A percentile compares a stretch with the other conserved stretches of the same genome.
Evolutionary conservation across 2,797 vertebrate genomes (phyloP).

Genomic region (Cynodonichthys magdalenae): DNA sequence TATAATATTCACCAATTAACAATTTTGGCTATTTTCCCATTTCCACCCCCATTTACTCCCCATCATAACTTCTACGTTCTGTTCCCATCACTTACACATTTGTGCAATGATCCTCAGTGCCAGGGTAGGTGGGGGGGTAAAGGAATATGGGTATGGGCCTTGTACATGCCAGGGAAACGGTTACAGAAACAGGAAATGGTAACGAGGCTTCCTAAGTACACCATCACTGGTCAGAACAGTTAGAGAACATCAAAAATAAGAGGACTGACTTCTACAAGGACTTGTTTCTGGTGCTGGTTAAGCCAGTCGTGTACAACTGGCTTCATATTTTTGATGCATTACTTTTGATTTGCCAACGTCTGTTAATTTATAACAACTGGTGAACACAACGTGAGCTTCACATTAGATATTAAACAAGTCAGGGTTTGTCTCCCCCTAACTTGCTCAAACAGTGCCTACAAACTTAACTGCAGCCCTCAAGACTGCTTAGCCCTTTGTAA

Average conservation of each 20-base stretch:
- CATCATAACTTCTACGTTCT: conserved; percentile 59
- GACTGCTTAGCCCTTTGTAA: conserved; percentile 76
- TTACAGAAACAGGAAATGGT: conserved; percentile 28
- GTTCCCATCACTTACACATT: conserved; percentile 65
- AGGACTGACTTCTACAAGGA: conserved; percentile 61
- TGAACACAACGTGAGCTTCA: conserved; percentile 35
- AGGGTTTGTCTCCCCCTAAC: conserved; percentile 5
- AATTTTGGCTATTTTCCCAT: conserved; percentile 78
- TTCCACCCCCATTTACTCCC: conserved; percentile 53
- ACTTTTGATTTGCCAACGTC: conserved; percentile 35
- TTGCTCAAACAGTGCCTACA: conserved; percentile 49
- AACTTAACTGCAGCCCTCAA: conserved; percentile 69
- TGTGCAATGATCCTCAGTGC: conserved; percentile 73
- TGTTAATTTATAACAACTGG: conserved; percentile 30
- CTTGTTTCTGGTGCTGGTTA: conserved; percentile 52
- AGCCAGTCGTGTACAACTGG: conserved; percentile 66
- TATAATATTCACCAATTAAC: conserved; percentile 70
- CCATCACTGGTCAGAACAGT: conserved; percentile 64
- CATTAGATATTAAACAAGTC: conserved; percentile 40
- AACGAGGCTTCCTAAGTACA: conserved; percentile 60
- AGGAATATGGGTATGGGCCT: conserved; percentile 52
- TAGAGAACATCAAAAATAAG: conserved; percentile 68
- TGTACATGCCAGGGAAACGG: conserved; percentile 66
- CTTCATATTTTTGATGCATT: conserved; percentile 59
- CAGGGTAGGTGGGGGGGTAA: conserved; percentile 38